These are phyloP conservation scores for Anguilla obscura DNA, from an alignment of 2,797 vertebrate genomes.

Conservation along the genomic window DNA sequence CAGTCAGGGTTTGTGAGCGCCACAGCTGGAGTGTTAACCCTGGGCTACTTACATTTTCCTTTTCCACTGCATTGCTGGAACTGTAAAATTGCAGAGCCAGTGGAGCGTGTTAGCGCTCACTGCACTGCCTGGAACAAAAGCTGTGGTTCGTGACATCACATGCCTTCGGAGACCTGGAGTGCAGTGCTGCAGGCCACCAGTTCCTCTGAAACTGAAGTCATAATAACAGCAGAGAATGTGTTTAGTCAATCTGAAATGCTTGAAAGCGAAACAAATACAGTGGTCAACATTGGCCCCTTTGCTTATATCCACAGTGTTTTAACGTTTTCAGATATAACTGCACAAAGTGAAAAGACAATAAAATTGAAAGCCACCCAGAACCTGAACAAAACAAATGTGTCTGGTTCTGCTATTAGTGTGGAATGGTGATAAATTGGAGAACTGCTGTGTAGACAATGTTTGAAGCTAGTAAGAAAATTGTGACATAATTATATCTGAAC, in stretches of 20 bases:
- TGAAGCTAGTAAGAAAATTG: neutral
- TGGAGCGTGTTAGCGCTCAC: neutral
- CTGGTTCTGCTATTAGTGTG: neutral
- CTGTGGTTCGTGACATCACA: neutral
- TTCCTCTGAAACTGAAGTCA: neutral
- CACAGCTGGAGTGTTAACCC: conserved; percentile 42
- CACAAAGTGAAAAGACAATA: neutral
- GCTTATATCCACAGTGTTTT: neutral
- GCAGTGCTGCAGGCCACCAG: neutral
- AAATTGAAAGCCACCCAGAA: neutral
- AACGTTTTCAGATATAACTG: neutral
- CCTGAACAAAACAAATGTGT: neutral
- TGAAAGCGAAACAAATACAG: neutral
- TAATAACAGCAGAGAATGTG: neutral
- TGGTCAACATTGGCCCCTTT: neutral
- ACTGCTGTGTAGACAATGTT: neutral
- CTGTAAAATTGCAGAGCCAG: neutral
- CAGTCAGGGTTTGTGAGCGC: conserved; percentile 46
- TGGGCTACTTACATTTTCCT: neutral
- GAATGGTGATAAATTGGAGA: neutral
- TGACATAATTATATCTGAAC: neutral
- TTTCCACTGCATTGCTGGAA: neutral
- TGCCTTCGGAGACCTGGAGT: neutral
- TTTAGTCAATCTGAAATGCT: neutral
- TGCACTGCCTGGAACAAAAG: neutral